These are phyloP conservation scores for Lordiphosa stackelbergi DNA, from an alignment of 1,140 invertebrate species.

Conservation along the genomic window DNA sequence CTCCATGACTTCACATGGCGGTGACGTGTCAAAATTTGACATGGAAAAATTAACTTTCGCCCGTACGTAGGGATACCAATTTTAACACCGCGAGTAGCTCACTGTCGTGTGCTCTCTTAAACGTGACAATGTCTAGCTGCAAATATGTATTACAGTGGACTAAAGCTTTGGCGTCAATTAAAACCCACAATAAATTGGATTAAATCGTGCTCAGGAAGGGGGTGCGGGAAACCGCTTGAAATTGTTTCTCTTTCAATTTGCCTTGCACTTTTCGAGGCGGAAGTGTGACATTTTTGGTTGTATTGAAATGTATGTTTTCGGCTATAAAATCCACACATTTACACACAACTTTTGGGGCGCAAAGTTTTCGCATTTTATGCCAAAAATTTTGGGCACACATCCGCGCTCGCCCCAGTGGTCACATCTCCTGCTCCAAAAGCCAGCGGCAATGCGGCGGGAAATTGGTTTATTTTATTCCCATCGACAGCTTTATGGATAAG, in stretches of 20 bases:
- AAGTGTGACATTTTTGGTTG: conserved; percentile 58
- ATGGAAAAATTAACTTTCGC: conserved; percentile 56
- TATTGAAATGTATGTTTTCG: conserved; percentile 71
- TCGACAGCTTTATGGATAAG: conserved; percentile 34
- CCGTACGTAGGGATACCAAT: conserved; percentile 44
- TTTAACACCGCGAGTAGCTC: conserved; percentile 26
- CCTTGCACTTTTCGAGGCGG: conserved; percentile 41
- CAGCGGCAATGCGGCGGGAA: conserved; percentile 56
- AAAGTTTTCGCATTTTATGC: conserved; percentile 55
- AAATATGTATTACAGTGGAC: conserved; percentile 36
- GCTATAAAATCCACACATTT: conserved; percentile 53
- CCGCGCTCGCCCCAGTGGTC: conserved; percentile 40
- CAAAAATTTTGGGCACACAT: conserved; percentile 46
- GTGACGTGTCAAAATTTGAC: conserved; percentile 55
- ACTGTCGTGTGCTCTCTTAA: conserved; percentile 15
- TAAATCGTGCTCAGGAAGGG: conserved; percentile 53
- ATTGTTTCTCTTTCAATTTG: conserved; percentile 70
- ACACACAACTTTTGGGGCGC: conserved; percentile 47
- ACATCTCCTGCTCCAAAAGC: conserved; percentile 22
- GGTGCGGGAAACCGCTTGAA: conserved; percentile 39
- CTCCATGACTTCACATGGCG: conserved; percentile 9
- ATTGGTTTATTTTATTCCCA: conserved; percentile 70
- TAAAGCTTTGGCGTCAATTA: conserved; percentile 54
- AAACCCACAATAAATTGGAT: conserved; percentile 64
- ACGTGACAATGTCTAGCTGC: conserved; percentile 22